A percentile compares a stretch with the other conserved stretches of the same genome.
Conservation (phyloP, 2,113 vertebrate species). For the Tiliqua scincoides region DNA sequence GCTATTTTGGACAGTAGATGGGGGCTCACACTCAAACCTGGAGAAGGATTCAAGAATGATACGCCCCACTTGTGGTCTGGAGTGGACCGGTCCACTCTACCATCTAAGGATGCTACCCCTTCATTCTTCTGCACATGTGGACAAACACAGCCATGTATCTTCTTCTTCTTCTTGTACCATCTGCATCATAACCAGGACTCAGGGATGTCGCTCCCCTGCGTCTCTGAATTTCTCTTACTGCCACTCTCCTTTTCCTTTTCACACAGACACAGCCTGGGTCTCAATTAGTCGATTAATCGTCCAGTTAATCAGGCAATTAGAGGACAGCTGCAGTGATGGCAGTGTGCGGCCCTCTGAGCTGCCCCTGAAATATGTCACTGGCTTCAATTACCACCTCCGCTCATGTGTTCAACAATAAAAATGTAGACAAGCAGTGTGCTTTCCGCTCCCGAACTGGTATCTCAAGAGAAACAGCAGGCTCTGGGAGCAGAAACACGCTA, state of each 20-base stretch:
- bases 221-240: conserved; percentile 48
- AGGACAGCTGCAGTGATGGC: conserved; percentile 73
- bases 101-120: background rate
- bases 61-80: background rate
- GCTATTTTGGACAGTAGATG: too few relatives aligned
- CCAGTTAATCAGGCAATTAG: conserved; percentile 80
- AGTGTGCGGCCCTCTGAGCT: conserved; percentile 63
- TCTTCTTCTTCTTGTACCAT: background rate
- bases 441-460: background rate
- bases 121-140: background rate
- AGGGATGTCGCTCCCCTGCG: conserved; percentile 24
- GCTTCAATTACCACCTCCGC: conserved; percentile 73
- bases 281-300: conserved; percentile 79
- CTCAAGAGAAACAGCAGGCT: conserved; percentile 21
- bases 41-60: background rate
- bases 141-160: background rate
- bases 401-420: conserved; percentile 66
- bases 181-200: too few relatives aligned
- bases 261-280: conserved; percentile 69
- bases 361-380: conserved; percentile 71
- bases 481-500: conserved; percentile 24
- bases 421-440: conserved; percentile 51
- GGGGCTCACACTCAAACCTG: background rate
- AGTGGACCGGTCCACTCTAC: background rate
- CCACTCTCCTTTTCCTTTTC: conserved; percentile 62